These are phyloP conservation scores for Cyaniris semiargus DNA, from an alignment of 2,888 invertebrate species.

Conservation along the genomic window DNA sequence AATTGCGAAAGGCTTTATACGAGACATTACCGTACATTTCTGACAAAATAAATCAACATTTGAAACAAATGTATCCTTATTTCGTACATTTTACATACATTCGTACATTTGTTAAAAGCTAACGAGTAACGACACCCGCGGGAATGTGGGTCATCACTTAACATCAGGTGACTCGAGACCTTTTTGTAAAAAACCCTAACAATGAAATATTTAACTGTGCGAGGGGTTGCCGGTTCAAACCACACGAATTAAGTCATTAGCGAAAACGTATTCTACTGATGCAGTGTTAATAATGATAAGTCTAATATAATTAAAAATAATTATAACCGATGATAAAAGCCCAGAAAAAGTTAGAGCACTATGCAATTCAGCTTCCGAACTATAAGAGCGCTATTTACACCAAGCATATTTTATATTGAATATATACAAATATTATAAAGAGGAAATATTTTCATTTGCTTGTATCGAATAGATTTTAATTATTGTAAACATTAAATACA, in stretches of 20 bases:
- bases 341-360: too few relatives aligned
- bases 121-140: not conserved
- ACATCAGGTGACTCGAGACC: conserved; percentile 21
- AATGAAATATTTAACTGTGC: conserved; percentile 2
- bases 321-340: too few relatives aligned
- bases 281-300: not conserved
- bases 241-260: conserved; percentile 8
- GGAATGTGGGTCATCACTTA: conserved; percentile 20
- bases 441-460: too few relatives aligned
- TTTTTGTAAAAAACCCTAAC: conserved; percentile 14
- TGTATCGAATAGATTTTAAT: too few relatives aligned
- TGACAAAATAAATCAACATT: conserved; percentile 15
- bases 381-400: too few relatives aligned
- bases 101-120: conserved; percentile 3
- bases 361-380: too few relatives aligned
- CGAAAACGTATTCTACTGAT: not conserved
- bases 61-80: not conserved
- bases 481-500: too few relatives aligned
- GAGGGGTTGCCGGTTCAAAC: not conserved
- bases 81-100: conserved; percentile 9
- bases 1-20: not conserved
- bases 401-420: too few relatives aligned
- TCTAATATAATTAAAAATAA: not conserved
- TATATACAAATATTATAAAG: too few relatives aligned
- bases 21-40: not conserved